A percentile compares a stretch with the other conserved stretches of the same genome.
phyloP scores from a whole-genome alignment of 35 echinoderm and acorn worm species.

The Acanthaster planci region DNA sequence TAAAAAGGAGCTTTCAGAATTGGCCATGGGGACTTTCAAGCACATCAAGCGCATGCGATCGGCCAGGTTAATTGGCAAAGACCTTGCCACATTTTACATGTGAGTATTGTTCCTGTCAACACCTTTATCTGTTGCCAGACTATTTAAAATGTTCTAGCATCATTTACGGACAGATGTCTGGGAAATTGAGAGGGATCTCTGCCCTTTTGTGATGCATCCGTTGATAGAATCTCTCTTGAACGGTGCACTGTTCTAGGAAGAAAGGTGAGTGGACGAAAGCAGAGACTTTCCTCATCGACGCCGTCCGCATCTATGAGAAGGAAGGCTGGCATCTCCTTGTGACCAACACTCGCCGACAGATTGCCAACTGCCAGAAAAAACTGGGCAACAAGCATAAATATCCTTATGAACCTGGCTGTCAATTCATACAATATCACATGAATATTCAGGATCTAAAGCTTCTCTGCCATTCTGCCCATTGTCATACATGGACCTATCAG shows the following conservation, averaged over 20 bases:
- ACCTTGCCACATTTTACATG: slow-evolving; percentile 93
- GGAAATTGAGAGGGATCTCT: no score
- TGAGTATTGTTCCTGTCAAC: slow-evolving; percentile 47
- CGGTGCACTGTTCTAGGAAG: slow-evolving; percentile 55
- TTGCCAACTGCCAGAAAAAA: slow-evolving; percentile 75
- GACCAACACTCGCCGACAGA: slow-evolving; percentile 71
- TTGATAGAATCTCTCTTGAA: no score
- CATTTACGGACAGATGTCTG: no score
- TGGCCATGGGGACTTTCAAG: slow-evolving; percentile 98
- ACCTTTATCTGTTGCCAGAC: background rate
- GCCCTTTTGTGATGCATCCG: no score
- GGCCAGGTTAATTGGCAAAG: slow-evolving; percentile 74
- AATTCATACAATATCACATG: no score
- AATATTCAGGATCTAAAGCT: no score
- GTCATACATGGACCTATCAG: no score
- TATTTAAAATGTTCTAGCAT: no score
- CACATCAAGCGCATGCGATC: slow-evolving; percentile 87
- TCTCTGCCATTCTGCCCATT: background rate
- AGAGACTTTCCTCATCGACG: slow-evolving; percentile 89
- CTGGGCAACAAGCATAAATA: slow-evolving; percentile 83
- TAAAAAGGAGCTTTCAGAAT: slow-evolving; percentile 96
- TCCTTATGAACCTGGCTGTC: slow-evolving; percentile 49
- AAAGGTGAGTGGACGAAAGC: slow-evolving; percentile 83
- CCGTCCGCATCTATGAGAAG: slow-evolving; percentile 76
- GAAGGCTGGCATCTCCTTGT: slow-evolving; percentile 70